Base-by-base conservation (phyloP, 2,113 vertebrate species). In the Apaloderma vittatum region DNA sequence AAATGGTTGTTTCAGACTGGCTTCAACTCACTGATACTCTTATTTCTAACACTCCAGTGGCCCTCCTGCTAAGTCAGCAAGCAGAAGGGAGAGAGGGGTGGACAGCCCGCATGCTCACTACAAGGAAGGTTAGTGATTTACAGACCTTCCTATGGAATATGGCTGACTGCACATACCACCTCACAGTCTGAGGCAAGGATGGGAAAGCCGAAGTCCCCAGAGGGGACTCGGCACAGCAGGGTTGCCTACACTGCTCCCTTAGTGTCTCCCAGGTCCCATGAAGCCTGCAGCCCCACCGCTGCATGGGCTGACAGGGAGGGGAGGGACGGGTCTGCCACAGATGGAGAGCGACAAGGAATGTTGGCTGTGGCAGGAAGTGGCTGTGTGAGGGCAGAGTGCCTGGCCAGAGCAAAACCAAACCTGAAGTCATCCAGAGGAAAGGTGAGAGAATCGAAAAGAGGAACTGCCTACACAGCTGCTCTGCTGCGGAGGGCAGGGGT, bases 241-340 rank as follows among this genome's bases (percentile, higher is more conserved):
- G 30, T 36, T 54, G 52, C 19, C n/a, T 14, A 16, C 0, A 1
- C 15, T 58, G 26, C 12, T 76, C 68, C 27, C 15, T 66, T 43
- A 21, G 9, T 36, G 48, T 66, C 15, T 34, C 30, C 30, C 22
- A 36, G 15, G 13, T 52, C 21, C 51, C 4, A 1, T 8, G 27
- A 63, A 40, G 52, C 0, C 1, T 80, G 30, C 29, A 87, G 34
- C 6, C 18, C n/a, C 20, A 40, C 16, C 57, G 27, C 0, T 0
- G 1, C n/a, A 14, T 15, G 32, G 68, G 32, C n/a, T 68, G 63
- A n/a, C 13, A 6, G 54, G 45, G 11, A 76, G 21, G 34, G 14
- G 21, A 45, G 11, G 34, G 34, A 36, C 1, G 1, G 36, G 3
- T 52, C 26, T 85, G 46, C 46, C 40, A 32, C 1, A 4, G 55